phyloP scores from a whole-genome alignment of 2,113 vertebrate genomes.

The Podiceps cristatus region DNA sequence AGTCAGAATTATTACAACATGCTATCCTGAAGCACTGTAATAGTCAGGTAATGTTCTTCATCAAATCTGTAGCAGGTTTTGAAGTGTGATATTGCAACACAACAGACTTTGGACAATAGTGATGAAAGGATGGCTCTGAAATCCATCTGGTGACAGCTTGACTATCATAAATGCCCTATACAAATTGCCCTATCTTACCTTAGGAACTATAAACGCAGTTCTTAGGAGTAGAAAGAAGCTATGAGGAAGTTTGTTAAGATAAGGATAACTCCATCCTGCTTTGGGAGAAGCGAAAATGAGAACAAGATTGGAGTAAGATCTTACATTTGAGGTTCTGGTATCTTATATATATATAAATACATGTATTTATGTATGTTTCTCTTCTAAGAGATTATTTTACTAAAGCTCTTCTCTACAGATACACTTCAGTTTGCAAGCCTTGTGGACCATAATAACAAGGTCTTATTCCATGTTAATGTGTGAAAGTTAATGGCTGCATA shows the following conservation, averaged over 20 bases:
- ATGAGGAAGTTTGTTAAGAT: neutral
- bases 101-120: slow-evolving; percentile 21
- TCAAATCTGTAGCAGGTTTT: neutral
- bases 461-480: neutral
- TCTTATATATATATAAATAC: neutral
- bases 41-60: neutral
- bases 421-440: neutral
- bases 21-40: neutral
- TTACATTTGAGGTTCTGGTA: neutral
- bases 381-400: neutral
- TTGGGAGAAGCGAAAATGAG: neutral
- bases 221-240: neutral
- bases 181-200: neutral
- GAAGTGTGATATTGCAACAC: slow-evolving; percentile 29
- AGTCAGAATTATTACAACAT: neutral
- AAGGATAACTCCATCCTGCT: neutral
- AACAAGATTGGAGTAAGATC: neutral
- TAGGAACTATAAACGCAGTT: neutral
- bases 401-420: neutral
- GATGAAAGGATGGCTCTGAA: slow-evolving; percentile 22
- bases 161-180: neutral
- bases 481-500: neutral
- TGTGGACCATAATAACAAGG: neutral
- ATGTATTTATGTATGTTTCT: neutral
- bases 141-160: slow-evolving; percentile 13